Evolutionary conservation across 2,888 invertebrate species (phyloP).

Genomic region (Nomada ferruginata): DNA sequence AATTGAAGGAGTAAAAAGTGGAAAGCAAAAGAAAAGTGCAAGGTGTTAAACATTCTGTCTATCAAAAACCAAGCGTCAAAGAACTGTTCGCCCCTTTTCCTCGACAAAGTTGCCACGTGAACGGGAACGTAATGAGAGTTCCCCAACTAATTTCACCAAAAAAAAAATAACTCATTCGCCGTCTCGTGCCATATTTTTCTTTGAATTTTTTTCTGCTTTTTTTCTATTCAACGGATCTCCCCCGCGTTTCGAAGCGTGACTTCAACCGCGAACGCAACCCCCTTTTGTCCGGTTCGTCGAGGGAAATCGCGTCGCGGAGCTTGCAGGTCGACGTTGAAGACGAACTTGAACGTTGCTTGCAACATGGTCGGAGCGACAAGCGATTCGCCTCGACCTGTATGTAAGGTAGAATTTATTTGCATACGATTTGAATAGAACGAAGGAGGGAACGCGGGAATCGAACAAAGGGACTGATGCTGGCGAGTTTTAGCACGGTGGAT

Average conservation of each 20-base stretch:
- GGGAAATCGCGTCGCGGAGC: not conserved
- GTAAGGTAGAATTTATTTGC: conserved; percentile 36
- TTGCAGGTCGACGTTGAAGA: not conserved
- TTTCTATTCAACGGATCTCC: conserved; percentile 1
- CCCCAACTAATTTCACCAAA: conserved; percentile 11
- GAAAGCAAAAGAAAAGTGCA: no score
- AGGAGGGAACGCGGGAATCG: conserved; percentile 20
- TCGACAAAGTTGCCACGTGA: not conserved
- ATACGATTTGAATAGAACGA: conserved; percentile 51
- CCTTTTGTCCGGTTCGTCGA: not conserved
- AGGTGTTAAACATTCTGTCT: no score
- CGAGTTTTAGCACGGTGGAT: not conserved
- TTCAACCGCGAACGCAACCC: not conserved
- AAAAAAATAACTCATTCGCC: no score
- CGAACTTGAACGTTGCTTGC: not conserved
- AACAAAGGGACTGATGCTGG: conserved; percentile 34
- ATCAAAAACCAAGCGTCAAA: no score
- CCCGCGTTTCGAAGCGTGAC: not conserved
- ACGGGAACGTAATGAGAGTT: not conserved
- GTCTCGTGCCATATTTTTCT: no score
- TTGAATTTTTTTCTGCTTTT: not conserved
- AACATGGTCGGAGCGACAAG: not conserved
- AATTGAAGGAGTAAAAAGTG: no score
- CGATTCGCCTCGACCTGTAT: not conserved
- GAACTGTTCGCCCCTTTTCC: not conserved